Evolutionary conservation across 2,797 vertebrate genomes (phyloP).

Genomic region (Pithecia hirsuta): DNA sequence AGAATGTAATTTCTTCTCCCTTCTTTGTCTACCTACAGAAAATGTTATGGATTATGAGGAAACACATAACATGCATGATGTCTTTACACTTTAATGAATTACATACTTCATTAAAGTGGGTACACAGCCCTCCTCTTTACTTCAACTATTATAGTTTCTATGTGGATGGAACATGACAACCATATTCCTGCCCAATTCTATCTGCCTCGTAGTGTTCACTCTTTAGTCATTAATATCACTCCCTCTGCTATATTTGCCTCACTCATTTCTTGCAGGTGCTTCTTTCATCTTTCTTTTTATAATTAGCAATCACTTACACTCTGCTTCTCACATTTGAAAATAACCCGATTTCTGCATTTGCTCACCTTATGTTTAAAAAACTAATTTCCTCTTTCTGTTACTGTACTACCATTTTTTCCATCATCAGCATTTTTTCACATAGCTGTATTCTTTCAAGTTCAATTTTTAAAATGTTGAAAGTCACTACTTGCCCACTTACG

Average conservation of each 20-base stretch:
- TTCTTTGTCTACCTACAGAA: not conserved
- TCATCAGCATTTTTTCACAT: not conserved
- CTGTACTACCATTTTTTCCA: not conserved
- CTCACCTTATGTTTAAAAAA: not conserved
- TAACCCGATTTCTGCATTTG: not conserved
- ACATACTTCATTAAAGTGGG: not conserved
- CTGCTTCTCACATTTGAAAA: not conserved
- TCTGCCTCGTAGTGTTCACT: too few species aligned
- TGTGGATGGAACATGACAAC: not conserved
- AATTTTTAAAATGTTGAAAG: not conserved
- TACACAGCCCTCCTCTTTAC: not conserved
- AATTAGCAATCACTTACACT: not conserved
- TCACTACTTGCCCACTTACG: not conserved
- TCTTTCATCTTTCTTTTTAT: not conserved
- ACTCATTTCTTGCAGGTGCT: not conserved
- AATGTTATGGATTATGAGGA: not conserved
- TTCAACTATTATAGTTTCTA: not conserved
- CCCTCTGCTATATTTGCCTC: not conserved
- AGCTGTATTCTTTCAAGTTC: not conserved
- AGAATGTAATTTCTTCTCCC: not conserved
- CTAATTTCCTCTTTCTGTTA: not conserved
- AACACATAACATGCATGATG: not conserved
- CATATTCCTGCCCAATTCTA: not conserved
- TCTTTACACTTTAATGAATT: not conserved
- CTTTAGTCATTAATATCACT: too few species aligned